Percentiles rank a stretch among this genome's conserved stretches.
These are phyloP conservation scores for Danio aesculapii DNA, from an alignment of 2,797 vertebrate species.

Conservation along the genomic window DNA sequence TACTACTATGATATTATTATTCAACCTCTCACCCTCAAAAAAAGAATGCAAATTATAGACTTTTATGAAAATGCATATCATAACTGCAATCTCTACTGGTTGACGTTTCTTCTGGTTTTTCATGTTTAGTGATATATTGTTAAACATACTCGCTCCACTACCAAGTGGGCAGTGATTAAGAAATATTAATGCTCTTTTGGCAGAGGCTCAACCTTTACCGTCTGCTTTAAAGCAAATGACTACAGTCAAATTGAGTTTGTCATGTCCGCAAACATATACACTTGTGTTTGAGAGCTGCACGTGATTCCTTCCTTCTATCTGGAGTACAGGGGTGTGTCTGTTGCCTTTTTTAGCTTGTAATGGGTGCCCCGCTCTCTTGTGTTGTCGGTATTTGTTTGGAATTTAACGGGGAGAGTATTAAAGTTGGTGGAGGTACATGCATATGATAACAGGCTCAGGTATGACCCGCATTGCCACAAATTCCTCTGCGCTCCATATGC, in stretches of 20 bases:
- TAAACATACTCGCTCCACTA: not conserved
- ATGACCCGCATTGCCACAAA: constrained; percentile 19
- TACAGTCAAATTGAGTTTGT: not conserved
- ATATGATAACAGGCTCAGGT: constrained; percentile 43
- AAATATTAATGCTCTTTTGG: not conserved
- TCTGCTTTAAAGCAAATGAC: not conserved
- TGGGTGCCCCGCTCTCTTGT: constrained; percentile 36
- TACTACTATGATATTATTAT: not conserved
- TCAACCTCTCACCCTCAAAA: not conserved
- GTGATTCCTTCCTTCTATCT: constrained; percentile 23
- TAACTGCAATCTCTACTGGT: not conserved
- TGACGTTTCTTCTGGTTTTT: not conserved
- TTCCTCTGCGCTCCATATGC: not conserved
- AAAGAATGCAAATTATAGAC: not conserved
- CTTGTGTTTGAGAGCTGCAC: constrained; percentile 22
- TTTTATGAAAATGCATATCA: not conserved
- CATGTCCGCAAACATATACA: not conserved
- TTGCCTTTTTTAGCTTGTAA: constrained; percentile 56
- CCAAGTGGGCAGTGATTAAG: not conserved
- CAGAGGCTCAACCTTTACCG: not conserved
- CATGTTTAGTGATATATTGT: not conserved
- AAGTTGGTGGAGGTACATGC: constrained; percentile 2
- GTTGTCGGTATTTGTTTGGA: constrained; percentile 52
- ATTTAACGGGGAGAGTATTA: constrained; percentile 44
- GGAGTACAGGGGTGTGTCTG: constrained; percentile 48